Conservation (phyloP, 1,140 invertebrate genomes). For the Aethina tumida region DNA sequence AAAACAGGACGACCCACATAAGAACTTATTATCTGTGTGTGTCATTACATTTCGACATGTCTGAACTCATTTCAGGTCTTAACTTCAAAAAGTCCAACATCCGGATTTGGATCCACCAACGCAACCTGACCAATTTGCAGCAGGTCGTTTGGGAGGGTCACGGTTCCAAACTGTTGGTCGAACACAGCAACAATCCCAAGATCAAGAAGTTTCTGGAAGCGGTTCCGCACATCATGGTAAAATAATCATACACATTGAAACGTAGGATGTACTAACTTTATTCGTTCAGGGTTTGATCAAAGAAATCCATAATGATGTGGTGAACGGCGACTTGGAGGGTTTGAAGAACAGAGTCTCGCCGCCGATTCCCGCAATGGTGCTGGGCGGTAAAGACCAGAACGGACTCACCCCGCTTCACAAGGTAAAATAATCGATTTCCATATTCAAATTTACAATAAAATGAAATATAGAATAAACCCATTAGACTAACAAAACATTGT, state of each 20-base stretch:
- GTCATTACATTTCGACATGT: background rate
- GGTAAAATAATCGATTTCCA: too few relatives aligned
- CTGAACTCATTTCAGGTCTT: conserved; percentile 37
- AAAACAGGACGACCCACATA: too few relatives aligned
- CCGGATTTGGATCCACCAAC: conserved; percentile 84
- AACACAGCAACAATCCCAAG: conserved; percentile 71
- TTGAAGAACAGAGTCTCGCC: conserved; percentile 54
- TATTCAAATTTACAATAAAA: too few relatives aligned
- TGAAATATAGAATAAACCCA: too few relatives aligned
- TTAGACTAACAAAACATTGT: too few relatives aligned
- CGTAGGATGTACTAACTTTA: background rate
- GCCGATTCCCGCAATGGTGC: conserved; percentile 59
- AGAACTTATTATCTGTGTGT: too few relatives aligned
- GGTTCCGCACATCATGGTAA: conserved; percentile 80
- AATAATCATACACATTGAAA: conserved; percentile 12
- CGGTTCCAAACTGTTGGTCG: conserved; percentile 65
- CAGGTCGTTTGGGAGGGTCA: conserved; percentile 81
- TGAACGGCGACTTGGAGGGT: conserved; percentile 65
- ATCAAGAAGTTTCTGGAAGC: conserved; percentile 74
- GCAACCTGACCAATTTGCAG: conserved; percentile 70
- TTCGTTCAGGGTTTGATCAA: conserved; percentile 62
- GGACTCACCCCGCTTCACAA: conserved; percentile 75
- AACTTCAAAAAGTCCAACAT: conserved; percentile 77
- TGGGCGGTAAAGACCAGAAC: conserved; percentile 69
- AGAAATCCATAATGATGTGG: conserved; percentile 65